Evolutionary conservation across 2,113 vertebrate species (phyloP), one percentile per base, ranked within the genome.

Genomic region (Pachyramphus minor): DNA sequence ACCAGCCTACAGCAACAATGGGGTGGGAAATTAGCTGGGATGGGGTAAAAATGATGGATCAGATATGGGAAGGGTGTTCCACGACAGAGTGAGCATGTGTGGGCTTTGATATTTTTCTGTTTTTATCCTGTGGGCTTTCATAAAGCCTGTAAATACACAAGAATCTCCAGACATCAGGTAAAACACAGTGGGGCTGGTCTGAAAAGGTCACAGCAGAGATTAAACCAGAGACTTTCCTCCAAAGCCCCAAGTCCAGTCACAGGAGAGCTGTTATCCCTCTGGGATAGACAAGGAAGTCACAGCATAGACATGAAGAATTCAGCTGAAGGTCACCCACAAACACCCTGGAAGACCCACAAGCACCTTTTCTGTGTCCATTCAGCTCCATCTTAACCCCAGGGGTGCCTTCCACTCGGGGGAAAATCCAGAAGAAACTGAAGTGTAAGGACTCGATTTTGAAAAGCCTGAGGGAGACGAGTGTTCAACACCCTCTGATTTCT

Each of bases 71-170:
- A 59, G 13, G 45, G 13, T 27, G 18, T 25, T 58, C 22, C 23
- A 18, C 0, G 6, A 56, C 55, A 59, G 41, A 52, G 0, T 0
- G 1, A 74, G 24, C 9, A 16, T 0, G 0, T 6, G 25, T 45
- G 44, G 66, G 56, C 56, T 58, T 58, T 58, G 22, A 14, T 15
- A 35, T 35, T 24, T 23, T 14, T 35, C 21, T 35, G 3, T 9
- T 58, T 58, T 76, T 42, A 11, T 9, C 8, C 11, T 11, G 50
- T 9, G 18, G 60, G 55, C 30, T 81, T 84, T 52, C 19, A 10
- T 2, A 23, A 45, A 72, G 52, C 52, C 63, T 25, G 39, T 35
- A 39, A 74, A 68, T 5, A 42, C 27, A 22, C 35, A 30, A 67
- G 33, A 9, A 41, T 10, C 37, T 47, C n/a, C n/a, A 33, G 12